A percentile compares a stretch with the other conserved stretches of the same genome.
Conservation (phyloP, 2,113 vertebrate species). For the Vulpes ferrilata region DNA sequence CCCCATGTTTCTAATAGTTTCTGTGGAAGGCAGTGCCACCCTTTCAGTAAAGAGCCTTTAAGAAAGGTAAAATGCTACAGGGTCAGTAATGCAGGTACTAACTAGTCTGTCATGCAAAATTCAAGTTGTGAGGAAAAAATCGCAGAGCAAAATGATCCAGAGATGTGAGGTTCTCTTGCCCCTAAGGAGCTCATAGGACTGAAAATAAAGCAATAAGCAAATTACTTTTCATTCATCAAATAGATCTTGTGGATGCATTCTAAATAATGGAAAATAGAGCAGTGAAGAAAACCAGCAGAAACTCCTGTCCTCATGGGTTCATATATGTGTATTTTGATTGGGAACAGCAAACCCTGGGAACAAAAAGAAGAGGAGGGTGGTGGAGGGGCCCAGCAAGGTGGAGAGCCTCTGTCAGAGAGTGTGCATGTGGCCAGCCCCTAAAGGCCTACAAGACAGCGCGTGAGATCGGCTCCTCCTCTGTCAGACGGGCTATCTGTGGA, state of each 20-base stretch:
- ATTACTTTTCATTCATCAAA: neutral
- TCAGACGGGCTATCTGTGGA: neutral
- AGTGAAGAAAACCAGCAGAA: neutral
- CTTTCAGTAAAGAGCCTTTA: neutral
- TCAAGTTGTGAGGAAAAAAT: neutral
- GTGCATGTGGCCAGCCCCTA: neutral
- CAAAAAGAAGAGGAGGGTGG: neutral
- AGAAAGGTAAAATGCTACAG: neutral
- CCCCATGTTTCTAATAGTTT: neutral
- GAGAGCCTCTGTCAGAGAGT: rapidly evolving
- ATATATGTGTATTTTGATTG: neutral
- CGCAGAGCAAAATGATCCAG: neutral
- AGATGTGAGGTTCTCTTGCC: neutral
- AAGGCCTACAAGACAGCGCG: rapidly evolving
- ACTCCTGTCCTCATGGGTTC: neutral
- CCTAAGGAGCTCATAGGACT: neutral
- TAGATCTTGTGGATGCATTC: neutral
- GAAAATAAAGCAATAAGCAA: neutral
- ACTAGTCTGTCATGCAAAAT: neutral
- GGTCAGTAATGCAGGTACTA: neutral
- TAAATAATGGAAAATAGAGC: neutral
- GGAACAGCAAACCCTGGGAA: neutral
- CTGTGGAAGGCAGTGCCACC: neutral
- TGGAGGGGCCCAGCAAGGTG: neutral
- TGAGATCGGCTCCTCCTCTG: neutral